Percentiles rank a stretch among this genome's conserved stretches.
These are phyloP conservation scores for Laticauda laticaudata DNA, from an alignment of 2,113 vertebrate species.

Conservation along the genomic window DNA sequence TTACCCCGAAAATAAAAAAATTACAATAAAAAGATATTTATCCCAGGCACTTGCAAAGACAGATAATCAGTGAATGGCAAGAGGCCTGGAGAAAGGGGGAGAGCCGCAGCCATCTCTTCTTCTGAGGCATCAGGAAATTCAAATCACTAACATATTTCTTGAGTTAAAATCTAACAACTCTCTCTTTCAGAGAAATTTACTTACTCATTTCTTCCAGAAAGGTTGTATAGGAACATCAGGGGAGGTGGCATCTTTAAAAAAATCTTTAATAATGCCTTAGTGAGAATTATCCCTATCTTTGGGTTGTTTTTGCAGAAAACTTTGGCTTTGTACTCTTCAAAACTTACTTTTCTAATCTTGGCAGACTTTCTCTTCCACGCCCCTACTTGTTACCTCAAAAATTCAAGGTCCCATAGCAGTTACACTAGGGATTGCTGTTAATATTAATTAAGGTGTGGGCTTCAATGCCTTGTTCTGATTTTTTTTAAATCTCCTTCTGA, in stretches of 20 bases:
- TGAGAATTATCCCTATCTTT: not conserved
- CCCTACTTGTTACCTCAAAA: not conserved
- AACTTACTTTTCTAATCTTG: not conserved
- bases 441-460: not conserved
- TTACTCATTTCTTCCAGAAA: not conserved
- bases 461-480: not conserved
- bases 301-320: not conserved
- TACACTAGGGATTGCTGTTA: not conserved
- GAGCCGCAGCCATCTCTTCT: no score
- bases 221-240: not conserved
- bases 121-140: not conserved
- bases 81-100: not conserved
- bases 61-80: not conserved
- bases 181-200: not conserved
- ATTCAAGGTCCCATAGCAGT: not conserved
- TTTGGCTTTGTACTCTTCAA: not conserved
- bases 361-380: not conserved
- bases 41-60: not conserved
- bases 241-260: not conserved
- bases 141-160: not conserved
- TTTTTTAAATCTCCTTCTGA: not conserved
- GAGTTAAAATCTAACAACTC: not conserved
- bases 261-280: not conserved
- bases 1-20: not conserved
- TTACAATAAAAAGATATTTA: not conserved